Evolutionary conservation across 2,113 vertebrate genomes (phyloP).

Genomic region (Leptosomus discolor): DNA sequence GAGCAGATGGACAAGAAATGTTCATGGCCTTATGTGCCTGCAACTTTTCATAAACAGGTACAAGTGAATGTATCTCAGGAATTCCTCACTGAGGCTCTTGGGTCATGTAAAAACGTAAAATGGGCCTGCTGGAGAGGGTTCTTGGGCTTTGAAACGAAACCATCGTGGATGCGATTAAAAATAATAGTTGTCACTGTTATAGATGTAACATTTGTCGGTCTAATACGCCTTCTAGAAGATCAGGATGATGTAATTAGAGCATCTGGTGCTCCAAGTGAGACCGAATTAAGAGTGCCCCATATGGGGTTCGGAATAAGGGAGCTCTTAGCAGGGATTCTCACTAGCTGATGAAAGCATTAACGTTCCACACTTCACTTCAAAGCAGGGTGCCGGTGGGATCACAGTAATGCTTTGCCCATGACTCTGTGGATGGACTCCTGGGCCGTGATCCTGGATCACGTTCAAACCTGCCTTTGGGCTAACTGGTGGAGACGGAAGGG

Average conservation of each 20-base stretch:
- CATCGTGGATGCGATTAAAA: neutral
- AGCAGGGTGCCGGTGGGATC: neutral
- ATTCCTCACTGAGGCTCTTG: neutral
- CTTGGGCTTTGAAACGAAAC: neutral
- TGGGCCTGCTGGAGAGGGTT: neutral
- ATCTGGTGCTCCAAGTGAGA: neutral
- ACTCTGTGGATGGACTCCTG: neutral
- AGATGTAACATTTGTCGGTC: neutral
- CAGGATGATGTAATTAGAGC: neutral
- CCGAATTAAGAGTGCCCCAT: neutral
- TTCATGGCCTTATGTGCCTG: constrained; percentile 41
- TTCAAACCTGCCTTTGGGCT: neutral
- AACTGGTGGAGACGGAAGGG: neutral
- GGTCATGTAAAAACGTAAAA: neutral
- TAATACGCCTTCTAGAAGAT: neutral
- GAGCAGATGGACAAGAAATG: constrained; percentile 57
- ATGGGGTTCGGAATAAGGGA: neutral
- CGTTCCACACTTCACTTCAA: neutral
- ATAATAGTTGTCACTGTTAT: neutral
- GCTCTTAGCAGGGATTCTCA: neutral
- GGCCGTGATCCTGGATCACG: neutral
- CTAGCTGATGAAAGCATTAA: neutral
- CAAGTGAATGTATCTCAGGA: neutral
- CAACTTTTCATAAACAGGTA: neutral
- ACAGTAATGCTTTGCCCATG: accelerated